Conservation (phyloP, 2,888 invertebrate genomes). For the Polylopha cassiicola region DNA sequence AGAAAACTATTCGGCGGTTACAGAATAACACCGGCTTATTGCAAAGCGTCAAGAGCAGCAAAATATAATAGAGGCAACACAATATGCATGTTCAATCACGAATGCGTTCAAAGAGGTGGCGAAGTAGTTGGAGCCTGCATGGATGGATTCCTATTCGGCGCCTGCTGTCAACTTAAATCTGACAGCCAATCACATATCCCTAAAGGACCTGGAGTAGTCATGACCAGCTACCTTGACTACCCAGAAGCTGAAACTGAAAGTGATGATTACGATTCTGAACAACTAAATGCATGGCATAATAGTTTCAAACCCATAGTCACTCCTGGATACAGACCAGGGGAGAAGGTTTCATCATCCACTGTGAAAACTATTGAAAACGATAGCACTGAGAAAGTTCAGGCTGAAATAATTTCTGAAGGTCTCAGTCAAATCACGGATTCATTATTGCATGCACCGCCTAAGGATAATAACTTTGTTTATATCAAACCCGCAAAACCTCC, state of each 20-base stretch:
- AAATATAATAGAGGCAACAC: constrained; percentile 82
- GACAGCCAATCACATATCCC: constrained; percentile 69
- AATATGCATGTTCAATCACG: constrained; percentile 96
- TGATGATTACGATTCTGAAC: constrained; percentile 60
- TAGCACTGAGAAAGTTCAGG: constrained; percentile 53
- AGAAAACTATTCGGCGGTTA: constrained; percentile 91
- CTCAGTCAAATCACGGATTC: constrained; percentile 76
- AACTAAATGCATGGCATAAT: constrained; percentile 62
- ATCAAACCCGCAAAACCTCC: constrained; percentile 52
- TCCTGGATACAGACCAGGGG: constrained; percentile 62
- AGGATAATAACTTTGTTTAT: constrained; percentile 56
- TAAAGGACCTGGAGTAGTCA: constrained; percentile 68
- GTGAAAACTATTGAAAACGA: constrained; percentile 40
- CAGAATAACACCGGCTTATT: constrained; percentile 88
- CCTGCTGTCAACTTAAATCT: constrained; percentile 86
- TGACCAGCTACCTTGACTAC: constrained; percentile 69
- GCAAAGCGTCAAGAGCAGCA: constrained; percentile 83
- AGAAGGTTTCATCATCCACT: constrained; percentile 40
- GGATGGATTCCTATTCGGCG: constrained; percentile 95
- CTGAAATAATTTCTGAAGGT: constrained; percentile 76
- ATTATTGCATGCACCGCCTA: constrained; percentile 62
- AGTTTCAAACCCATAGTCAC: constrained; percentile 69
- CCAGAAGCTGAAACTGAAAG: constrained; percentile 57
- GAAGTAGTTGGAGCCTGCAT: constrained; percentile 92
- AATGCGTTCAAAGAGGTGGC: constrained; percentile 87